These are phyloP conservation scores for Ctena decussata DNA, from an alignment of 2,888 invertebrate genomes.

Conservation along the genomic window DNA sequence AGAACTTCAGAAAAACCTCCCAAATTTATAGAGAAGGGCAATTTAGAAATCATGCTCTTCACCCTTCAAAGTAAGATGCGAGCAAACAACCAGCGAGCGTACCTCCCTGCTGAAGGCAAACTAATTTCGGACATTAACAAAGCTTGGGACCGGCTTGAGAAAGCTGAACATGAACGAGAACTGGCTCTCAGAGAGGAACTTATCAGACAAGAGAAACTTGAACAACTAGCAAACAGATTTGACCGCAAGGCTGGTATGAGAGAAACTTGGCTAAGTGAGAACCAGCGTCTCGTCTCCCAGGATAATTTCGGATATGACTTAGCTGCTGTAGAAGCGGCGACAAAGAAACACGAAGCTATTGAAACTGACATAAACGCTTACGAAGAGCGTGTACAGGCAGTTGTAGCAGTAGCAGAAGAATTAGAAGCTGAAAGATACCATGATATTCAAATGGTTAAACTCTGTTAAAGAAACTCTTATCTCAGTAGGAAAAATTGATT, in stretches of 20 bases:
- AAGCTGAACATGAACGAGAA: slow-evolving; percentile 99
- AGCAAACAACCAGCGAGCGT: slow-evolving; percentile 99
- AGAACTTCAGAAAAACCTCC: slow-evolving; percentile 99
- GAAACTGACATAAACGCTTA: slow-evolving; percentile 99
- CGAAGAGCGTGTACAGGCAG: slow-evolving; percentile 99
- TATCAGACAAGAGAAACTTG: slow-evolving; percentile 98
- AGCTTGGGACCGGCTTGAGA: slow-evolving; percentile 99
- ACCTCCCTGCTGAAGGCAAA: slow-evolving; percentile 97
- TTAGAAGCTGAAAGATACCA: slow-evolving; percentile 99
- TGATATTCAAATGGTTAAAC: too few species aligned
- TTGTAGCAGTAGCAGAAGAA: slow-evolving; percentile 98
- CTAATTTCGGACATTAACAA: slow-evolving; percentile 99
- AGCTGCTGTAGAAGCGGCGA: slow-evolving; percentile 99
- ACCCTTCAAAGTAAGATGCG: slow-evolving; percentile 99
- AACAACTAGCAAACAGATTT: slow-evolving; percentile 98
- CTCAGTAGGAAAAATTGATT: too few species aligned
- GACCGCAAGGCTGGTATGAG: slow-evolving; percentile 99
- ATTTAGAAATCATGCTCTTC: slow-evolving; percentile 98
- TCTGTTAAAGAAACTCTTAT: too few species aligned
- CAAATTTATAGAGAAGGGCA: slow-evolving; percentile 99
- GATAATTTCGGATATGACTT: slow-evolving; percentile 99
- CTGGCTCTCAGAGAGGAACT: slow-evolving; percentile 98
- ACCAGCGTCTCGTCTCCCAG: slow-evolving; percentile 97
- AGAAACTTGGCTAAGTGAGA: slow-evolving; percentile 99
- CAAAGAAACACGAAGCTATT: slow-evolving; percentile 99